These are phyloP conservation scores for Anastrepha ludens DNA, from an alignment of 1,140 invertebrate species.

Conservation along the genomic window DNA sequence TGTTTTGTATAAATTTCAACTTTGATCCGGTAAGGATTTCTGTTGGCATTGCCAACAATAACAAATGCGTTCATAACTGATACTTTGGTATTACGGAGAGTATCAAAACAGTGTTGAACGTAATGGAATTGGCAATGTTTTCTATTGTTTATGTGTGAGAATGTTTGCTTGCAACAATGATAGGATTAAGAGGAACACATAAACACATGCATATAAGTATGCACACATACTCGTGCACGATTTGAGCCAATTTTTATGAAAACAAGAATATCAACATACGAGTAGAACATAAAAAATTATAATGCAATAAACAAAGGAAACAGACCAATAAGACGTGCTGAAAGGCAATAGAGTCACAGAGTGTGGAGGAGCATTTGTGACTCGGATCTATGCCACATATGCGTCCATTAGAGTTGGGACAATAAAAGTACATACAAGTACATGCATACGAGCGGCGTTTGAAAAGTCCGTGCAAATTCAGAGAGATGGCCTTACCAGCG, in stretches of 20 bases:
- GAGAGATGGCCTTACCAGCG: no score
- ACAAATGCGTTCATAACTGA: constrained; percentile 14
- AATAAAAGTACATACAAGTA: background rate
- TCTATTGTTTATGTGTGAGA: constrained; percentile 42
- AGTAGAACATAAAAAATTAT: background rate
- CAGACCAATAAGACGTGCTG: background rate
- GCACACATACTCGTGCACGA: no score
- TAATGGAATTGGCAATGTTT: constrained; percentile 1
- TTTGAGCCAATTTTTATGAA: constrained; percentile 42
- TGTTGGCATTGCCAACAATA: constrained; percentile 54
- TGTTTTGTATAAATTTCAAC: constrained; percentile 70
- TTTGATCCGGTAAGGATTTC: constrained; percentile 72
- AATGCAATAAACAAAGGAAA: constrained; percentile 10
- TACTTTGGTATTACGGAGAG: constrained; percentile 1
- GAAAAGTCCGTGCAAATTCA: no score
- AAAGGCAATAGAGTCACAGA: constrained; percentile 12
- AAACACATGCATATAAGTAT: no score
- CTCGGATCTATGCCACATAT: background rate
- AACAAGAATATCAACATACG: background rate
- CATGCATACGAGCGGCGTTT: background rate
- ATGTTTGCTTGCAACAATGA: constrained; percentile 1
- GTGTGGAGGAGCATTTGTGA: background rate
- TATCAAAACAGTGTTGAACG: constrained; percentile 2
- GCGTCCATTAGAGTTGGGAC: constrained; percentile 19
- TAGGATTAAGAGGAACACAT: constrained; percentile 12